Evolutionary conservation across 2,113 vertebrate genomes (phyloP), one percentile per base, ranked within the genome.

Genomic region (Parus major): DNA sequence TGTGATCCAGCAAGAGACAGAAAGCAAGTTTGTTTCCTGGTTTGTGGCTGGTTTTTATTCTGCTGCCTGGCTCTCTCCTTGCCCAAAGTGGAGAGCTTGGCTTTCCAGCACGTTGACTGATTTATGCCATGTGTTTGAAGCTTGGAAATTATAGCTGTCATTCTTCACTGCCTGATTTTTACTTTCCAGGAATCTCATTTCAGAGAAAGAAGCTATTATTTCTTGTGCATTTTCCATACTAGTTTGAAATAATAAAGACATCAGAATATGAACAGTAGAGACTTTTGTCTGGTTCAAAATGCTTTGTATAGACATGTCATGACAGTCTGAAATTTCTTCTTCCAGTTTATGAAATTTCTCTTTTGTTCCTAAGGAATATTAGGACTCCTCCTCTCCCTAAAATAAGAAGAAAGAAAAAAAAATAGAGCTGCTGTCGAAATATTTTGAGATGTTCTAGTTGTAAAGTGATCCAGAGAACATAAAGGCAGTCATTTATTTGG

Each of bases 391-490:
- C 16, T 73, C 77, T 72, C 29, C 56, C 29, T 81, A 2, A 28
- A 55, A 70, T 52, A 47, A 12, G 13, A 81, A 61, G 21, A 71
- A 70, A 57, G 31, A 12, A 60, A 52, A 49, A 49, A 68, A 76
- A 76, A 13, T 15, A 55, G 27, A 1, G 0, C 7, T 31, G 15
- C n/a, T 79, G 10, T 82, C 0, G 0, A 78, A 78, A 65, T 87
- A 68, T 79, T 82, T 84, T 71, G 81, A 60, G 70, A 47, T 50
- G 11, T 46, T 78, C 33, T 33, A 36, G 50, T 68, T 6, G 0
- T 56, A 49, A 82, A 86, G 75, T 9, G 57, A 24, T 82, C 27
- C 47, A 42, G 64, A 55, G 22, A 78, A 42, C 31, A 72, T 76
- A 31, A 86, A 82, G n/a, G 9, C 57, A 81, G 19, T 72, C 11